These are phyloP conservation scores for Gonioctena quinquepunctata DNA, from an alignment of 1,140 invertebrate genomes.

Conservation along the genomic window DNA sequence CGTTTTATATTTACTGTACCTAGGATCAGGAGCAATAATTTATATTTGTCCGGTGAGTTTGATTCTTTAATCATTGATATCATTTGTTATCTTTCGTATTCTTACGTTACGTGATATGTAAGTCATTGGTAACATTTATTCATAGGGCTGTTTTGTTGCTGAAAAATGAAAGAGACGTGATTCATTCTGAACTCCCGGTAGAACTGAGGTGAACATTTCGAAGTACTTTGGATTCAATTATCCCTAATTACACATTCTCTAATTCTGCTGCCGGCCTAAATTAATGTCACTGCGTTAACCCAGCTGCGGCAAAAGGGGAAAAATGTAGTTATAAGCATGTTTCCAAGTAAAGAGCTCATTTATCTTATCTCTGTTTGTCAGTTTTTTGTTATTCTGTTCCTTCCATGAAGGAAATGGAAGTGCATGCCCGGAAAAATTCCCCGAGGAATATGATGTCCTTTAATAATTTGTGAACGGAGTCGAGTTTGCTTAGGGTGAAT, in stretches of 20 bases:
- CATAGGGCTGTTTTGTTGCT: too few relatives aligned
- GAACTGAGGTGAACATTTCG: neutral
- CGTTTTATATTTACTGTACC: too few relatives aligned
- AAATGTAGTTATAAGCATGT: neutral
- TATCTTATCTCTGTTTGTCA: neutral
- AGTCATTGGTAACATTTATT: too few relatives aligned
- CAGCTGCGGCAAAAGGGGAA: neutral
- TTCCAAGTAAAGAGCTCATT: neutral
- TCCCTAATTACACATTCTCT: neutral
- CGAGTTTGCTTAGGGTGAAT: too few relatives aligned
- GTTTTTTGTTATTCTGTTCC: neutral
- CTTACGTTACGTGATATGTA: too few relatives aligned
- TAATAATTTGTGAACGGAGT: too few relatives aligned
- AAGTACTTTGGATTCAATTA: neutral
- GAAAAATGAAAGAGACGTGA: neutral
- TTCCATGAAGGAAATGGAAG: neutral
- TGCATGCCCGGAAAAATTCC: neutral
- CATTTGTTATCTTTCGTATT: too few relatives aligned
- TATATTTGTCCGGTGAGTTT: too few relatives aligned
- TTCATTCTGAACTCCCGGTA: neutral
- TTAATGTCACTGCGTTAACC: neutral
- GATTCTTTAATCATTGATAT: too few relatives aligned
- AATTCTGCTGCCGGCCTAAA: neutral
- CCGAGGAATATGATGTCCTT: neutral
- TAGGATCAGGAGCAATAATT: too few relatives aligned